Evolutionary conservation across 2,888 invertebrate genomes (phyloP).

Genomic region (Euphydryas editha): DNA sequence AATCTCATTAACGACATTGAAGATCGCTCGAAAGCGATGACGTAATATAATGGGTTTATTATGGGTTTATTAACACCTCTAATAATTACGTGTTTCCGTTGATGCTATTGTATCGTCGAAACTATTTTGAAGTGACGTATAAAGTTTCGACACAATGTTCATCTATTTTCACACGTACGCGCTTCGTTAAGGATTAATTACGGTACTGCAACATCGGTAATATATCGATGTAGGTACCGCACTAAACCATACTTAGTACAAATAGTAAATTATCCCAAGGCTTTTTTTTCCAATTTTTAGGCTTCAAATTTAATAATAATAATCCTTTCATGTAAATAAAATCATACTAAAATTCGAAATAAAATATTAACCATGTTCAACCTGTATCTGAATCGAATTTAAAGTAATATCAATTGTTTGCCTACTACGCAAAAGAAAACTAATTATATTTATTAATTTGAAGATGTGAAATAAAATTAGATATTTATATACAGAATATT

Average conservation of each 20-base stretch:
- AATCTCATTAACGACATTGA: too few species aligned
- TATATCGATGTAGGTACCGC: slow-evolving; percentile 26
- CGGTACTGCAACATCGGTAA: slow-evolving; percentile 33
- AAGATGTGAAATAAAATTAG: not conserved
- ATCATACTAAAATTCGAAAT: too few species aligned
- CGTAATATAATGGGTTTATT: not conserved
- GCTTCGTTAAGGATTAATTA: slow-evolving; percentile 38
- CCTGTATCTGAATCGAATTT: too few species aligned
- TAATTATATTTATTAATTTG: not conserved
- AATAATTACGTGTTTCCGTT: not conserved
- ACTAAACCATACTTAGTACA: not conserved
- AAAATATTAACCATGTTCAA: too few species aligned
- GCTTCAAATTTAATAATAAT: too few species aligned
- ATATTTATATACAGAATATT: not conserved
- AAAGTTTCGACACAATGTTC: slow-evolving; percentile 32
- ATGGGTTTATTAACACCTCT: too few species aligned
- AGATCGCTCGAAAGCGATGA: not conserved
- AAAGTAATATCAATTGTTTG: too few species aligned
- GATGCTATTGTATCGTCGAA: slow-evolving; percentile 10
- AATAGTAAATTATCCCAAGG: slow-evolving; percentile 1
- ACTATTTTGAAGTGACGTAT: slow-evolving; percentile 14
- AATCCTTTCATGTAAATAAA: too few species aligned
- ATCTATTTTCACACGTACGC: slow-evolving; percentile 13
- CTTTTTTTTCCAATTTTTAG: too few species aligned
- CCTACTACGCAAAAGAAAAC: not conserved